phyloP scores from a whole-genome alignment of 92 coral and sea anemone genomes.

The Epizoanthus ramosus region DNA sequence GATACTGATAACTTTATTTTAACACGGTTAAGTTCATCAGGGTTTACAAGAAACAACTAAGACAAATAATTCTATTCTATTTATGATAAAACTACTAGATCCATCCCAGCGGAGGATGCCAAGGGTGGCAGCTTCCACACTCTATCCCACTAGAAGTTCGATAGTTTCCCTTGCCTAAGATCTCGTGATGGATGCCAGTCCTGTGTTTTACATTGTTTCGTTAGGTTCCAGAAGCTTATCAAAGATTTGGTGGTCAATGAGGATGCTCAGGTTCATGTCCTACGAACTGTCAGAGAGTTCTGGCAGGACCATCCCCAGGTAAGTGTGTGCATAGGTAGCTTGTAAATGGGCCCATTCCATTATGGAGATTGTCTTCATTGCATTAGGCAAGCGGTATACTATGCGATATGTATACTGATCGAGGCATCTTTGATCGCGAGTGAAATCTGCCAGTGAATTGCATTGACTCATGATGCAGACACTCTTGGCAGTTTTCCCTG shows the following conservation, averaged over 20 bases:
- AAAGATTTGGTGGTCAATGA: constrained; percentile 75
- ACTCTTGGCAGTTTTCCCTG: background rate
- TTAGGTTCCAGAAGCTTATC: constrained; percentile 79
- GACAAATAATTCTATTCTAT: too few relatives aligned
- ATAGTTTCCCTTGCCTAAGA: too few relatives aligned
- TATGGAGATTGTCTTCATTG: background rate
- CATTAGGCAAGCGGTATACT: background rate
- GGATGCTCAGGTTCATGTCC: constrained; percentile 84
- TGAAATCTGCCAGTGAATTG: too few relatives aligned
- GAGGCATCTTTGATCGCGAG: background rate
- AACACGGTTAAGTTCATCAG: too few relatives aligned
- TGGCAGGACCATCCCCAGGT: constrained; percentile 93
- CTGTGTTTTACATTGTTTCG: background rate
- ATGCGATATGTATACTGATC: too few relatives aligned
- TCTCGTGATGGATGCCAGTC: background rate
- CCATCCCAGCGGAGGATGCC: too few relatives aligned
- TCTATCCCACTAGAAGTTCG: background rate
- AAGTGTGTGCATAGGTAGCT: background rate
- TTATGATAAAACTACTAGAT: too few relatives aligned
- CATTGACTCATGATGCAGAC: background rate
- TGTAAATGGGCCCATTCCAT: too few relatives aligned
- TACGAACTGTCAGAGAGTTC: constrained; percentile 80
- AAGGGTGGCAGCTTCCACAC: background rate
- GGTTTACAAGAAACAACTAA: too few relatives aligned
- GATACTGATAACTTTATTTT: too few relatives aligned